These are phyloP conservation scores for Anagyrus pseudococci DNA, from an alignment of 2,888 invertebrate species.

Conservation along the genomic window DNA sequence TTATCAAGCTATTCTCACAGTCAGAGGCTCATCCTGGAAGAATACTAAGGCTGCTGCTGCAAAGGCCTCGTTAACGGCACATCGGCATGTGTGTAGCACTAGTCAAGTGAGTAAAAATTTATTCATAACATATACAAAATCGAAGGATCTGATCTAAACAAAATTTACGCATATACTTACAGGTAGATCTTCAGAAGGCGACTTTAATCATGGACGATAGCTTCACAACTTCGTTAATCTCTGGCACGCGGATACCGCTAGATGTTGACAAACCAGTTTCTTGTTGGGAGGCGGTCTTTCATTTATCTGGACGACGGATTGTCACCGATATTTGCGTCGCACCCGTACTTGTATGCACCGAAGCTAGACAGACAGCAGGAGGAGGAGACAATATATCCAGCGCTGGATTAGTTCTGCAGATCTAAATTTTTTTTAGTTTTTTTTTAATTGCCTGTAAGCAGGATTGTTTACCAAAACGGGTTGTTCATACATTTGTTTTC, in stretches of 20 bases:
- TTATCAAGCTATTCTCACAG: constrained; percentile 83
- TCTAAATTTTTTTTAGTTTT: constrained; percentile 54
- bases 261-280: constrained; percentile 77
- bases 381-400: constrained; percentile 90
- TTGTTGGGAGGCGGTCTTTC: constrained; percentile 78
- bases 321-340: constrained; percentile 78
- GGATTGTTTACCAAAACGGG: neutral
- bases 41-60: constrained; percentile 81
- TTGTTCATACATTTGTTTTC: no score
- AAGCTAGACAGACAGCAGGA: constrained; percentile 82
- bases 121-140: neutral
- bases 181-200: constrained; percentile 66
- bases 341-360: constrained; percentile 83
- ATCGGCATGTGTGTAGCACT: constrained; percentile 81
- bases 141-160: neutral
- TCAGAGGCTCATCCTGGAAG: constrained; percentile 75
- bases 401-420: constrained; percentile 80
- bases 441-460: neutral
- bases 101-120: constrained; percentile 62
- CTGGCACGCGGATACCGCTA: constrained; percentile 69
- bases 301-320: constrained; percentile 54
- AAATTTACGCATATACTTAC: constrained; percentile 24
- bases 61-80: constrained; percentile 82
- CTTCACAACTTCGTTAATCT: constrained; percentile 74
- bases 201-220: constrained; percentile 82